Evolutionary conservation across 2,888 invertebrate species (phyloP), one percentile per base, ranked within the genome.

Genomic region (Syritta pipiens): DNA sequence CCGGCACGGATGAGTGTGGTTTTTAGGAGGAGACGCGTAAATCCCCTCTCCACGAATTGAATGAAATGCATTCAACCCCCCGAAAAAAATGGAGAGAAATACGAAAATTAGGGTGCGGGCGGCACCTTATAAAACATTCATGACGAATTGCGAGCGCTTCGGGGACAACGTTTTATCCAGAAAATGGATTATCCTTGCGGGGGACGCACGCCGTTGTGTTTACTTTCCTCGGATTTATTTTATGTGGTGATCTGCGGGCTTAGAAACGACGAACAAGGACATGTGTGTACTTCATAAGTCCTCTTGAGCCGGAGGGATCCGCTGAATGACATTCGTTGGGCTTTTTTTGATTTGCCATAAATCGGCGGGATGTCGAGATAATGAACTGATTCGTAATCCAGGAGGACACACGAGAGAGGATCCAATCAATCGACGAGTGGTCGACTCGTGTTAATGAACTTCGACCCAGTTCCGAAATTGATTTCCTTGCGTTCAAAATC

Each of bases 61-160:
- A 72, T 77, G 77, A 77, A 77, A 77, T 77, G 77, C 77, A 77
- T 77, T n/a, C n/a, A n/a, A n/a, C 72, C 60, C 71, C 59, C 46
- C 65, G 67, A n/a, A 14, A 53, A 30, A 35, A n/a, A 46, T 20
- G 44, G 12, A 46, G 5, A 32, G 3, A 32, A 30, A 62, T 40
- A 62, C 48, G 49, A 40, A 40, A 59, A 59, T 51, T 51, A 69
- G 51, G 24, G 51, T 37, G 53, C 20, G 65, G 65, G 72, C 9
- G 57, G 57, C 42, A 65, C 59, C 72, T 72, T 67, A 67, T 77
- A 77, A 72, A 77, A 72, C 72, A 77, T 77, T 77, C 77, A 77
- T 72, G 71, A 77, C 65, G 77, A 77, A 65, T 71, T 77, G 57
- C 46, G 44, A 51, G 26, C 51, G 60, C 42, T 26, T 65, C 42